Evolutionary conservation across 1,140 invertebrate genomes (phyloP).

Genomic region (Homarus americanus): DNA sequence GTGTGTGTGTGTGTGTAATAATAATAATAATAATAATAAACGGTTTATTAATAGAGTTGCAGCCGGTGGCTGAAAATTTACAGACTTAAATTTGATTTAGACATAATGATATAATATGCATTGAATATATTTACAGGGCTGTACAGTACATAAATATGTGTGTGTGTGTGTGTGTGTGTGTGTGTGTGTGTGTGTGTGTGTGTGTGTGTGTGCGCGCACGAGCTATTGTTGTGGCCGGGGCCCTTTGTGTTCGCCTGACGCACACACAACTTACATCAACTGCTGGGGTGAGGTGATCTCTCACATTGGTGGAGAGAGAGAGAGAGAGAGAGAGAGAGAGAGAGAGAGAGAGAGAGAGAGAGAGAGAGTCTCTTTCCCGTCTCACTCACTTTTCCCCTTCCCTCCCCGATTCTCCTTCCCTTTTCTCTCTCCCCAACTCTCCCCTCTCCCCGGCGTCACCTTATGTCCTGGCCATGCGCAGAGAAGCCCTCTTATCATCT

Average conservation of each 20-base stretch:
- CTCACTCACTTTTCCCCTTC: neutral
- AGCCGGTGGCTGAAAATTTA: too few species aligned
- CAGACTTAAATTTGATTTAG: too few species aligned
- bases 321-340: neutral
- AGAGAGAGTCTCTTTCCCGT: neutral
- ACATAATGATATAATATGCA: too few species aligned
- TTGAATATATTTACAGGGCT: too few species aligned
- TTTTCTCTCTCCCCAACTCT: neutral
- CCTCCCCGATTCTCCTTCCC: neutral
- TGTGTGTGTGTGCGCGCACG: conserved; percentile 13
- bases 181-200: neutral
- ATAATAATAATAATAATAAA: too few species aligned
- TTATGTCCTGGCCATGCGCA: neutral
- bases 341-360: neutral
- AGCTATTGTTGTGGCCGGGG: too few species aligned
- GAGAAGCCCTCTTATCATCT: neutral
- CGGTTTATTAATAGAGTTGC: too few species aligned
- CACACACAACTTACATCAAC: too few species aligned
- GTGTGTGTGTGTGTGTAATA: too few species aligned
- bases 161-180: conserved; percentile 1
- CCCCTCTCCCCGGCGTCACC: neutral
- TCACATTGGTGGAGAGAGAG: neutral
- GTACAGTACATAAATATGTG: too few species aligned
- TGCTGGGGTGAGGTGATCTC: neutral
- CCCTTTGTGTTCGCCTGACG: too few species aligned